phyloP scores from a whole-genome alignment of 1,140 invertebrate genomes.

The Panagrolaimus sp. region DNA sequence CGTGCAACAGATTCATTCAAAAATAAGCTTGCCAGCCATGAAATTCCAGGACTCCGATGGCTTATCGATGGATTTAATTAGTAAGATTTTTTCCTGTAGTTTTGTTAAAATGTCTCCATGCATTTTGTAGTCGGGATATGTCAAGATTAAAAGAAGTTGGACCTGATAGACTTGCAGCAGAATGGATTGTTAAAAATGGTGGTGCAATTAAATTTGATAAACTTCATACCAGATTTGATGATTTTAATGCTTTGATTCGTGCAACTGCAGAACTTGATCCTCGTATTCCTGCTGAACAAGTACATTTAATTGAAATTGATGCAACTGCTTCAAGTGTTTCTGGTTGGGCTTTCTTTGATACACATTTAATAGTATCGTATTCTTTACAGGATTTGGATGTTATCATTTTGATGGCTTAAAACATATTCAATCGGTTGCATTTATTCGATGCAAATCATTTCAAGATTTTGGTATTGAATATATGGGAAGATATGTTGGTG shows the following conservation, averaged over 20 bases:
- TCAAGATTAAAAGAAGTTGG: conserved; percentile 70
- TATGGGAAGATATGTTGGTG: conserved; percentile 41
- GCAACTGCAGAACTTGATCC: conserved; percentile 45
- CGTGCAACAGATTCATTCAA: conserved; percentile 24
- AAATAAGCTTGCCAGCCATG: conserved; percentile 32
- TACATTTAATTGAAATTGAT: conserved; percentile 31
- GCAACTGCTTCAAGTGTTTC: conserved; percentile 36
- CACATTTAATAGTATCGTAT: too few relatives aligned
- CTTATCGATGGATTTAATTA: conserved; percentile 46
- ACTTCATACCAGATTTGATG: conserved; percentile 32
- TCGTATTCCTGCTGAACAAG: conserved; percentile 27
- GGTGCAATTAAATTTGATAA: conserved; percentile 40
- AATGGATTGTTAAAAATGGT: conserved; percentile 68
- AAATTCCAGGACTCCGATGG: conserved; percentile 42
- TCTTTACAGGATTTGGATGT: too few relatives aligned
- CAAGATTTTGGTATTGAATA: conserved; percentile 42
- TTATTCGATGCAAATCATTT: conserved; percentile 35
- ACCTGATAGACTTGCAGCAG: conserved; percentile 77
- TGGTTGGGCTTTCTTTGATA: too few relatives aligned
- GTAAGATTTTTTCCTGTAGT: conserved; percentile 14
- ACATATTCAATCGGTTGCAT: conserved; percentile 12
- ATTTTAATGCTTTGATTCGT: conserved; percentile 44
- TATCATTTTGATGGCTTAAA: conserved; percentile 37
- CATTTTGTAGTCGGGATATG: conserved; percentile 64
- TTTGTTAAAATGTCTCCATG: conserved; percentile 13